Evolutionary conservation across 1,140 invertebrate species (phyloP).

Genomic region (Littorina saxatilis): DNA sequence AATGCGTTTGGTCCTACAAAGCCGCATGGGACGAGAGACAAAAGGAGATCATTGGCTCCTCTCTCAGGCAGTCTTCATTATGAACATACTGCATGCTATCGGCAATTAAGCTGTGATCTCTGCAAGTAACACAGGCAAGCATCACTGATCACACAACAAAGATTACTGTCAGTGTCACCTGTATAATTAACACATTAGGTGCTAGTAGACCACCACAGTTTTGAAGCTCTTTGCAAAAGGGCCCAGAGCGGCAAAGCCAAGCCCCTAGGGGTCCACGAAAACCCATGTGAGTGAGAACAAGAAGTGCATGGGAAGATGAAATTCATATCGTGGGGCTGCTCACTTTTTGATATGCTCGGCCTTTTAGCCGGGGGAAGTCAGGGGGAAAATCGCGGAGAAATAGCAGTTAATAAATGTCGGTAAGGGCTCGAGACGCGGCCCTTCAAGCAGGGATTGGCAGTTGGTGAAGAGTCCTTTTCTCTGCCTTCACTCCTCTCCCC

Average conservation of each 20-base stretch:
- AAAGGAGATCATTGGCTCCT: too few species aligned
- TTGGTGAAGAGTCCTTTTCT: constrained; percentile 19
- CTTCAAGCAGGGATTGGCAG: constrained; percentile 26
- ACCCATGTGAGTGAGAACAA: not conserved
- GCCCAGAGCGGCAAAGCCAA: not conserved
- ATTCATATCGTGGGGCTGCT: constrained; percentile 31
- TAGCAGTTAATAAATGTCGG: constrained; percentile 49
- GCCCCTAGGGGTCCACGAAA: not conserved
- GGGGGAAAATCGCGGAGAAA: constrained; percentile 47
- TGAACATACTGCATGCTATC: too few species aligned
- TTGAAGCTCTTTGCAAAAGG: not conserved
- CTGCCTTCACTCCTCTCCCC: not conserved
- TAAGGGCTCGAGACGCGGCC: constrained; percentile 30
- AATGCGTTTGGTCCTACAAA: too few species aligned
- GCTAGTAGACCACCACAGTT: not conserved
- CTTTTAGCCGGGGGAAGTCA: constrained; percentile 30
- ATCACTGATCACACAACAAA: not conserved
- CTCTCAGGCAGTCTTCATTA: too few species aligned
- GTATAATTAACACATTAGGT: too few species aligned
- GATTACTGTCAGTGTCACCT: not conserved
- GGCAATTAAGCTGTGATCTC: too few species aligned
- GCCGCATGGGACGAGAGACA: too few species aligned
- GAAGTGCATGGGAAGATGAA: constrained; percentile 8
- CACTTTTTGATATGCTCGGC: constrained; percentile 43
- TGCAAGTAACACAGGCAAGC: too few species aligned